Percentiles rank a stretch among this genome's conserved stretches.
Evolutionary conservation across 2,888 invertebrate species (phyloP).

Genomic region (Calameuta filiformis): DNA sequence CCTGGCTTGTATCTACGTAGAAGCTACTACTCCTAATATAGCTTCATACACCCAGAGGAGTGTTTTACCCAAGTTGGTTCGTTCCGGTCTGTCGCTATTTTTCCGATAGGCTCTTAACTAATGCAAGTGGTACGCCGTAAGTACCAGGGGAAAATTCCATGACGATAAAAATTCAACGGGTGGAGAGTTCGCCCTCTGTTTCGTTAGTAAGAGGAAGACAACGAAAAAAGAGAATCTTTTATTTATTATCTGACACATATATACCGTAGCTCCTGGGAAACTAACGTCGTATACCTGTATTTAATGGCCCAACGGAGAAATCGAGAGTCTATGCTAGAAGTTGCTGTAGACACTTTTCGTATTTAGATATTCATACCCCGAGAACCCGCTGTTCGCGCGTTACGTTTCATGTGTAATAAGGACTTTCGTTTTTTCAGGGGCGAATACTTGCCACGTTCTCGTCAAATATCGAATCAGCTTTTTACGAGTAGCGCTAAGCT

Average conservation of each 20-base stretch:
- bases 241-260: not conserved
- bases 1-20: constrained; percentile 27
- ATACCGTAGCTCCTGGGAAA: not conserved
- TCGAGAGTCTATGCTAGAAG: not conserved
- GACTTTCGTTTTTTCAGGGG: not conserved
- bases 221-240: not conserved
- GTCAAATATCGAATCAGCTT: not conserved
- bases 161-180: not conserved
- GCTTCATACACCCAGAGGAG: constrained; percentile 47
- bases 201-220: not conserved
- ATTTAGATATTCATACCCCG: not conserved
- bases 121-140: constrained; percentile 38
- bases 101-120: constrained; percentile 52
- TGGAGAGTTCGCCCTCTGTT: not conserved
- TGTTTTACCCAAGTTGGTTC: constrained; percentile 45
- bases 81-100: constrained; percentile 47
- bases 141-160: constrained; percentile 33
- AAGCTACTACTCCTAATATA: constrained; percentile 35
- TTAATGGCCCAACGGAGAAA: not conserved
- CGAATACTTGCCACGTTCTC: not conserved
- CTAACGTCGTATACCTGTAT: not conserved
- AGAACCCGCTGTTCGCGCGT: not conserved
- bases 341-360: not conserved
- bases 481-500: not conserved
- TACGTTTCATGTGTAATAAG: not conserved